phyloP scores from a whole-genome alignment of 1,140 invertebrate species.

The Apis laboriosa region DNA sequence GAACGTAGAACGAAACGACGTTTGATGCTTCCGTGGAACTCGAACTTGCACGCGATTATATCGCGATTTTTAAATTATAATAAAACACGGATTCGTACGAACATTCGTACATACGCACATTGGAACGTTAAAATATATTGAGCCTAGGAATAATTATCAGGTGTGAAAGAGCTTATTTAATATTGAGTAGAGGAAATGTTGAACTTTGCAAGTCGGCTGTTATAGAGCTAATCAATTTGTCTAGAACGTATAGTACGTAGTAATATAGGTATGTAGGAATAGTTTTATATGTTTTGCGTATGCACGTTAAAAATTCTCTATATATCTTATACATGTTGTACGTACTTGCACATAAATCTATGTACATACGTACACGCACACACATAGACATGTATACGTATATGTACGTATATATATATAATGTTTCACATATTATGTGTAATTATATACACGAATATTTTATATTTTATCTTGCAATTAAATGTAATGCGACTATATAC shows the following conservation, averaged over 20 bases:
- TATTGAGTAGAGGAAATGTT: conserved; percentile 36
- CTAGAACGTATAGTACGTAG: conserved; percentile 17
- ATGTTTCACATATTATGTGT: conserved; percentile 5
- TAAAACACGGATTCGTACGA: conserved; percentile 9
- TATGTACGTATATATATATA: background rate
- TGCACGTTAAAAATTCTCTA: conserved; percentile 29
- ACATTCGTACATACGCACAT: background rate
- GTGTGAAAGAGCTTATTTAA: conserved; percentile 14
- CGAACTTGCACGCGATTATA: conserved; percentile 6
- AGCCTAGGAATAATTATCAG: conserved; percentile 1
- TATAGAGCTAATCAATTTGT: conserved; percentile 41
- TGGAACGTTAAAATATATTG: conserved; percentile 29
- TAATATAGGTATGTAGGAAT: conserved; percentile 25
- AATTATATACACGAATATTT: conserved; percentile 21
- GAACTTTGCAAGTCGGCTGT: conserved; percentile 26
- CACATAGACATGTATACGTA: conserved; percentile 13
- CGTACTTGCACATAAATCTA: conserved; percentile 6
- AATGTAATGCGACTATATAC: conserved; percentile 17
- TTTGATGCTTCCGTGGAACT: conserved; percentile 3
- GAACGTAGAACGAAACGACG: conserved; percentile 16
- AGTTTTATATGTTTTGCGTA: conserved; percentile 5
- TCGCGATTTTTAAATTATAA: conserved; percentile 14
- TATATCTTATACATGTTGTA: conserved; percentile 17
- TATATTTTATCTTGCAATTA: background rate
- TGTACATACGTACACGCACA: background rate